phyloP scores from a whole-genome alignment of 1,140 invertebrate species.

The Drosophila saltans region DNA sequence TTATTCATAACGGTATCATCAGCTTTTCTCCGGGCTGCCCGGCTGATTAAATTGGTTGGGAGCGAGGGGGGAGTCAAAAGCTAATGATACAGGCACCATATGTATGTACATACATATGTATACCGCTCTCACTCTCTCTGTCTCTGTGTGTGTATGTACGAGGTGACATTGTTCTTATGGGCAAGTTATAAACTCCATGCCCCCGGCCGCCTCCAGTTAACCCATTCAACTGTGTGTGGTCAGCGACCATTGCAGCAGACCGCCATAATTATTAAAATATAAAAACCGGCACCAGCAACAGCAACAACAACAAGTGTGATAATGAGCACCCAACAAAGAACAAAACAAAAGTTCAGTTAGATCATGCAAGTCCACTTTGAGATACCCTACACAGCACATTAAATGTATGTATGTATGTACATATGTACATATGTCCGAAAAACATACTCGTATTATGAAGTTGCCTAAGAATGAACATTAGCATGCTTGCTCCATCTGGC shows the following conservation, averaged over 20 bases:
- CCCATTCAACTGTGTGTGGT: conserved; percentile 53
- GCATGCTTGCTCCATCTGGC: too few species aligned
- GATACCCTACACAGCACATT: not conserved
- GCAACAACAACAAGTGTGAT: conserved; percentile 63
- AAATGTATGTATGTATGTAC: too few species aligned
- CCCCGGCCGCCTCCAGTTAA: not conserved
- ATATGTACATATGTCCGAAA: too few species aligned
- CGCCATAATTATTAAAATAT: conserved; percentile 71
- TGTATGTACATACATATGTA: not conserved
- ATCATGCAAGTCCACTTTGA: not conserved
- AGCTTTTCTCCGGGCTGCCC: conserved; percentile 62
- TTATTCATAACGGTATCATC: conserved; percentile 79
- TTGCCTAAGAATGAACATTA: too few species aligned
- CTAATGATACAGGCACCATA: conserved; percentile 46
- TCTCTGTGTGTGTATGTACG: conserved; percentile 16
- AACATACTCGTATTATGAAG: too few species aligned
- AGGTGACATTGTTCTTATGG: conserved; percentile 43
- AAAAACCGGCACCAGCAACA: conserved; percentile 49
- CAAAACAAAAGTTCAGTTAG: conserved; percentile 18
- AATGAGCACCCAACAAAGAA: conserved; percentile 57
- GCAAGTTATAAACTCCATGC: conserved; percentile 69
- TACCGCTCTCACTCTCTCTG: conserved; percentile 1
- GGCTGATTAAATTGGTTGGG: conserved; percentile 67
- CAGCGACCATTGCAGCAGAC: conserved; percentile 72
- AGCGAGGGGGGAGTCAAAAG: conserved; percentile 25